Evolutionary conservation across 2,888 invertebrate species (phyloP).

Genomic region (Argyra leucocephala): DNA sequence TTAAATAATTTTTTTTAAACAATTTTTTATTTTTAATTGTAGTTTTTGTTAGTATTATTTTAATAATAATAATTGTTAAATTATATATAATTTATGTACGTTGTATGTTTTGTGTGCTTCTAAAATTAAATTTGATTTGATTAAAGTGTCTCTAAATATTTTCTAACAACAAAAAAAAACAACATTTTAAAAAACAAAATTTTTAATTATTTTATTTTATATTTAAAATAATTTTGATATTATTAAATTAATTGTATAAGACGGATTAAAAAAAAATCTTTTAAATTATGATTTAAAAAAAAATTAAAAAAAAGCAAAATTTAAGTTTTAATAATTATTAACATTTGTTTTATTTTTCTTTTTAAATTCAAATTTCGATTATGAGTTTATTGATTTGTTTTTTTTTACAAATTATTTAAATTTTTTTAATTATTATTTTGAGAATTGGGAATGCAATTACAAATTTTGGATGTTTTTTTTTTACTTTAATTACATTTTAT

Average conservation of each 20-base stretch:
- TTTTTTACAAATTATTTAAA: too few species aligned
- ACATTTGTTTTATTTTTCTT: background rate
- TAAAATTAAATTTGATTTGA: too few species aligned
- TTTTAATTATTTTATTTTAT: background rate
- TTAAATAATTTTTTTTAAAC: background rate
- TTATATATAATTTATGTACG: background rate
- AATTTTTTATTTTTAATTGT: background rate
- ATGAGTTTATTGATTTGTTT: background rate
- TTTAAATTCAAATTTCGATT: background rate
- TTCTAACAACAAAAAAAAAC: background rate
- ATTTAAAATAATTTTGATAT: background rate
- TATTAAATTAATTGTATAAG: background rate
- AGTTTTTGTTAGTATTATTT: background rate
- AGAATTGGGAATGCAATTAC: slow-evolving; percentile 2
- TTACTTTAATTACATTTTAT: too few species aligned
- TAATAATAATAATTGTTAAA: background rate
- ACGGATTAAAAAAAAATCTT: too few species aligned
- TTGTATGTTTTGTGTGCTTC: background rate
- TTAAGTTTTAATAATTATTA: background rate
- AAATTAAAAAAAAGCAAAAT: background rate
- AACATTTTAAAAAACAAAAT: background rate
- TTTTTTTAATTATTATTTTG: background rate
- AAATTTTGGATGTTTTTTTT: too few species aligned
- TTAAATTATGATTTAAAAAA: background rate
- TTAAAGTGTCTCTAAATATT: slow-evolving; percentile 1